Base-by-base conservation (phyloP, 2,888 invertebrate species). In the Nesidiocoris tenuis region DNA sequence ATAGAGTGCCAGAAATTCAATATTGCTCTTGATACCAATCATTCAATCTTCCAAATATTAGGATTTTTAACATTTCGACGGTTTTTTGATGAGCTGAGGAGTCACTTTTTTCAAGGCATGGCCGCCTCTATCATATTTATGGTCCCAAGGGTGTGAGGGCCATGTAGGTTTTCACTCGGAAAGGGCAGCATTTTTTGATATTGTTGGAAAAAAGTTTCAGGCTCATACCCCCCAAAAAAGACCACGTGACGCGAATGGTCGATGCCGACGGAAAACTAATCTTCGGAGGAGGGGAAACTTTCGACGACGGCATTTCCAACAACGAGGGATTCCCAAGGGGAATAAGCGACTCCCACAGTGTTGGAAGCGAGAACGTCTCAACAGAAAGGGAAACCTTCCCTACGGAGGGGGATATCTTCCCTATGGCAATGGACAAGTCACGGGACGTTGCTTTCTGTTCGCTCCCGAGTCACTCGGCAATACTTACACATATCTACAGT, bases 181-280 rank as follows among this genome's bases (percentile, higher is more conserved):
- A 39, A 12, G 39, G 5, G 39, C 39, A 12, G 39, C 39, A 39
- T 39, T 39, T 39, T 39, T 39, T 12, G 39, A 39, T 12, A 39
- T 39, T 39, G 12, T 39, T 39, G 39, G 39, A 39, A 39, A 39
- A 39, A 39, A 39, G 39, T 39, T 39, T 39, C 39, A 39, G 5
- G 39, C n/a, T 39, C 39, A 39, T 39, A 39, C 3, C 39, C 39
- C 12, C 39, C 39, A 39, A 39, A 39, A 39, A 39, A 12, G 39
- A 39, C 39, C 39, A 39, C 39, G 39, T 65, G 25, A 67, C 55
- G 55, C 55, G 67, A 67, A 67, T 67, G 22, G 55, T 56, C 67
- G 57, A 70, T 70, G 70, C 57, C 57, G 70, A 70, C 57, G 23
- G 61, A 57, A 59, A 70, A 24, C 61, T 70, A 70, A 70, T 70